Conservation (phyloP, 2,113 vertebrate species). For the Gavialis gangeticus region DNA sequence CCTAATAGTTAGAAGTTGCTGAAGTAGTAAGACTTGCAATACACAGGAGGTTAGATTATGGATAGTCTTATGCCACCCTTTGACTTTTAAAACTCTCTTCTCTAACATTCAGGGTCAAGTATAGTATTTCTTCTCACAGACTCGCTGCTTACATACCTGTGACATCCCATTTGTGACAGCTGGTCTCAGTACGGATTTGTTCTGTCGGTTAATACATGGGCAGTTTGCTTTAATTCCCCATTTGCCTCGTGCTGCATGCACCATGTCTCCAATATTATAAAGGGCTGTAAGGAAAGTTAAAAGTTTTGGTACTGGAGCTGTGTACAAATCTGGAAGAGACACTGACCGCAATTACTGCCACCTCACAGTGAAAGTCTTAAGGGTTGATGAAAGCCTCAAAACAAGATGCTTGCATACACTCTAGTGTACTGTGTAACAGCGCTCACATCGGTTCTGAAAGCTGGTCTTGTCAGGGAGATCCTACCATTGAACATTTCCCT, state of each 20-base stretch:
- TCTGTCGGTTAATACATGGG: slow-evolving; percentile 94
- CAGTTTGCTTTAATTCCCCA: slow-evolving; percentile 99
- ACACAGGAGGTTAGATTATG: not conserved
- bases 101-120: not conserved
- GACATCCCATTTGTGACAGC: slow-evolving; percentile 95
- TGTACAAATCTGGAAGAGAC: not conserved
- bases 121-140: not conserved
- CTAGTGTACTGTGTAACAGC: accelerated
- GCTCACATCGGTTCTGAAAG: not conserved
- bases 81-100: not conserved
- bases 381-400: not conserved
- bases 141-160: slow-evolving; percentile 84
- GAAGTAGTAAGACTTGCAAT: not conserved
- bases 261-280: slow-evolving; percentile 99
- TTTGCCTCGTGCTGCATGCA: slow-evolving; percentile 95
- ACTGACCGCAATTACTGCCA: not conserved
- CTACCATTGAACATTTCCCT: not conserved
- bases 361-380: not conserved
- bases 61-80: not conserved
- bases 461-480: not conserved
- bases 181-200: slow-evolving; percentile 90
- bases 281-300: slow-evolving; percentile 84
- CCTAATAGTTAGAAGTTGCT: not conserved
- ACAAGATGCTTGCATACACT: not conserved
- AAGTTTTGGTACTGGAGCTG: not conserved